Percentiles rank a stretch among this genome's conserved stretches.
Conservation (phyloP, 2,888 invertebrate genomes). For the Zygaena filipendulae region DNA sequence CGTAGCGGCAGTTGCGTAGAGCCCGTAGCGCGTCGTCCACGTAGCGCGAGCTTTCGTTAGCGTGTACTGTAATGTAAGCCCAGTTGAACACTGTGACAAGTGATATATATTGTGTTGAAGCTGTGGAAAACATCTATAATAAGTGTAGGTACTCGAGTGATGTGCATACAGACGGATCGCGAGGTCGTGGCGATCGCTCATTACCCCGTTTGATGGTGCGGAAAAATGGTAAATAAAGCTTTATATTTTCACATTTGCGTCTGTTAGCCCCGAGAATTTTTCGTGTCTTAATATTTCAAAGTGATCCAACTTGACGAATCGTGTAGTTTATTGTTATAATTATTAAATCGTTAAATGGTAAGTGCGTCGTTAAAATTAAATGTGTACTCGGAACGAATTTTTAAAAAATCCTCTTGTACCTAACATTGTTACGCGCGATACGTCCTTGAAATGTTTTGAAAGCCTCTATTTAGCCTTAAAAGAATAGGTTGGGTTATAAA, state of each 20-base stretch:
- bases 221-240: conserved; percentile 53
- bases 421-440: no score
- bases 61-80: conserved; percentile 17
- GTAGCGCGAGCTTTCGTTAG: conserved; percentile 21
- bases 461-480: no score
- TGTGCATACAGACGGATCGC: conserved; percentile 41
- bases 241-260: conserved; percentile 6
- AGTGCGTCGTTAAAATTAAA: conserved; percentile 4
- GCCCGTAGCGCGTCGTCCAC: conserved; percentile 29
- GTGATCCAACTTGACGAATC: conserved; percentile 7
- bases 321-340: no score
- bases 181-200: conserved; percentile 22
- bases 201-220: conserved; percentile 42
- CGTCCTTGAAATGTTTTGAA: no score
- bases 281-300: conserved; percentile 20
- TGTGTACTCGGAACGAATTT: no score
- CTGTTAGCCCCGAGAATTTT: conserved; percentile 11
- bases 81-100: conserved; percentile 39
- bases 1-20: conserved; percentile 59
- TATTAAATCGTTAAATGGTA: conserved; percentile 1
- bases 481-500: no score
- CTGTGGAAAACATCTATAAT: conserved; percentile 28
- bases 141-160: conserved; percentile 30
- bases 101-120: conserved; percentile 38
- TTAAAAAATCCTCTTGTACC: no score